Evolutionary conservation across 2,797 vertebrate species (phyloP).

Genomic region (Aeoliscus strigatus): DNA sequence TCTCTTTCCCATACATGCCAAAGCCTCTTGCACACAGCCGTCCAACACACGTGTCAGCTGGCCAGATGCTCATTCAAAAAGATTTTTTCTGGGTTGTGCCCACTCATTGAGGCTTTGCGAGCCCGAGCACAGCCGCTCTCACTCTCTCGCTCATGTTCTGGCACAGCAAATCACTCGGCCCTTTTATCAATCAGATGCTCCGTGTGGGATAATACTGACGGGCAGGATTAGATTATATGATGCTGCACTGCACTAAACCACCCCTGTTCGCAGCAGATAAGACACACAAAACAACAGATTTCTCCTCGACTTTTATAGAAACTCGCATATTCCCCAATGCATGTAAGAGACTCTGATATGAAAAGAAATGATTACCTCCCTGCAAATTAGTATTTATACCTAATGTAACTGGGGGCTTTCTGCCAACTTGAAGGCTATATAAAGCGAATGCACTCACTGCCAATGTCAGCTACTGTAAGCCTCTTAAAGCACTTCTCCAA

Average conservation of each 20-base stretch:
- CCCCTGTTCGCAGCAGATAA: no score
- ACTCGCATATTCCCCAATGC: no score
- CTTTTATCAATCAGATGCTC: constrained; percentile 71
- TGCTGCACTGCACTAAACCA: constrained; percentile 12
- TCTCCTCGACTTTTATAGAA: no score
- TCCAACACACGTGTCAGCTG: constrained; percentile 37
- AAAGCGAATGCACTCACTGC: not conserved
- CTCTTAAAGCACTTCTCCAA: no score
- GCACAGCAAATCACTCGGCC: constrained; percentile 28
- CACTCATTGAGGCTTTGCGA: constrained; percentile 64
- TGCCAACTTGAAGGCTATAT: constrained; percentile 22
- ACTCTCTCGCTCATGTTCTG: constrained; percentile 56
- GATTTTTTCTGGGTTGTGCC: constrained; percentile 27
- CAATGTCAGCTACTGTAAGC: no score
- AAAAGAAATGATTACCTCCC: no score
- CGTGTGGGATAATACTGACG: constrained; percentile 60
- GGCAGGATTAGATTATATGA: constrained; percentile 50
- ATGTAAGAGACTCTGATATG: no score
- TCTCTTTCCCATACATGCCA: constrained; percentile 43
- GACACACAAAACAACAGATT: no score
- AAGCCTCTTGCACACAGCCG: constrained; percentile 34
- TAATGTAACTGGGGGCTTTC: constrained; percentile 27
- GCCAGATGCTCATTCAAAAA: constrained; percentile 69
- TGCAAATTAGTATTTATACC: no score
- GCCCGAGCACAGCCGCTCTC: constrained; percentile 13